Percentiles rank a stretch among this genome's conserved stretches.
These are phyloP conservation scores for Elgaria multicarinata DNA, from an alignment of 2,113 vertebrate species.

Conservation along the genomic window DNA sequence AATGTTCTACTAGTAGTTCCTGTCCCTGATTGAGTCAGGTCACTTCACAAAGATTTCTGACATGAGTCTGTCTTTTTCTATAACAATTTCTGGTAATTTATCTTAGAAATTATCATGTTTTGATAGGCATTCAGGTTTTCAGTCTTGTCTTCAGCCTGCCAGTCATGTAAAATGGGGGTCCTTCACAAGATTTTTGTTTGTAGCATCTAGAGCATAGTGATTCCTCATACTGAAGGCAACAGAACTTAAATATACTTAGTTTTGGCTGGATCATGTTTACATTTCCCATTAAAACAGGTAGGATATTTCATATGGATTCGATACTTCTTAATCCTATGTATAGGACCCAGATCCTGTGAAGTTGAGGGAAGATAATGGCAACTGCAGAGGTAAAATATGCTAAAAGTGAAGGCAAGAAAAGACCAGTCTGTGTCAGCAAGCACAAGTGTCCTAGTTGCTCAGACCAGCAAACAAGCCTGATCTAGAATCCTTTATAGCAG, in stretches of 20 bases:
- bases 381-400: too few species aligned
- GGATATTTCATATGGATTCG: not conserved
- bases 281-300: not conserved
- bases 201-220: not conserved
- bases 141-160: not conserved
- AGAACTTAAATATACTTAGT: not conserved
- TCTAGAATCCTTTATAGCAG: not conserved
- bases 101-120: not conserved
- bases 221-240: not conserved
- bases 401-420: too few species aligned
- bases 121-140: not conserved
- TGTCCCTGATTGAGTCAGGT: not conserved
- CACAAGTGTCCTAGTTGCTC: not conserved
- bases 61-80: not conserved
- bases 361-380: too few species aligned
- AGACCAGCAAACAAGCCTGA: not conserved
- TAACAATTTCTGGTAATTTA: not conserved
- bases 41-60: not conserved
- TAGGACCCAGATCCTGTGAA: too few species aligned
- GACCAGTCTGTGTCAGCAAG: too few species aligned
- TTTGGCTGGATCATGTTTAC: not conserved
- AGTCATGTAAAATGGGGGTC: not conserved
- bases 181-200: not conserved
- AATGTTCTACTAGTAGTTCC: not conserved
- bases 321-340: not conserved